Evolutionary conservation across 2,888 invertebrate species (phyloP).

Genomic region (Halictus ligatus): DNA sequence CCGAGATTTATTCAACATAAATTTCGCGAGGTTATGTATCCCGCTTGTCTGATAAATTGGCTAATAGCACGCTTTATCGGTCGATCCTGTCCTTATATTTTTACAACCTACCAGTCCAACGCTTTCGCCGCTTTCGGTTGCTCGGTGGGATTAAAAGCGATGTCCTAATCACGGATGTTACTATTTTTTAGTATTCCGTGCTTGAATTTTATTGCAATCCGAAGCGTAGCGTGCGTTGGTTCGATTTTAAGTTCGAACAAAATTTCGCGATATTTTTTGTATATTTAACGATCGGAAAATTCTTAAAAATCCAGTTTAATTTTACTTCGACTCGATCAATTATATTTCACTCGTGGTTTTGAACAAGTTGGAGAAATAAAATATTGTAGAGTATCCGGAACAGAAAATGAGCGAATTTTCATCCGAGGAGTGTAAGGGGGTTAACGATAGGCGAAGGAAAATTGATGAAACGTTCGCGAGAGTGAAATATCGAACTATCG

Average conservation of each 20-base stretch:
- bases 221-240: too few species aligned
- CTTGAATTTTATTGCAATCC: too few species aligned
- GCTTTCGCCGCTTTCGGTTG: neutral
- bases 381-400: neutral
- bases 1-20: slow-evolving; percentile 20
- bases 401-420: neutral
- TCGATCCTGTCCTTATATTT: neutral
- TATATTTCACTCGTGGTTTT: neutral
- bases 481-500: neutral
- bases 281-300: too few species aligned
- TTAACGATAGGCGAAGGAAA: neutral
- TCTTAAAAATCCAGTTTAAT: neutral
- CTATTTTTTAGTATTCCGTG: neutral
- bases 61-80: neutral
- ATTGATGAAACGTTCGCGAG: neutral
- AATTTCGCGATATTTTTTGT: too few species aligned
- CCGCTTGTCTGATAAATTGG: too few species aligned
- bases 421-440: neutral
- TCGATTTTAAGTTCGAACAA: too few species aligned
- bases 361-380: neutral
- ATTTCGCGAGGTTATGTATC: neutral
- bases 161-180: neutral
- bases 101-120: neutral
- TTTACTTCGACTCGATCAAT: neutral
- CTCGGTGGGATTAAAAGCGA: neutral